phyloP scores from a whole-genome alignment of 2,797 vertebrate species.

The Tarsius wallacei region DNA sequence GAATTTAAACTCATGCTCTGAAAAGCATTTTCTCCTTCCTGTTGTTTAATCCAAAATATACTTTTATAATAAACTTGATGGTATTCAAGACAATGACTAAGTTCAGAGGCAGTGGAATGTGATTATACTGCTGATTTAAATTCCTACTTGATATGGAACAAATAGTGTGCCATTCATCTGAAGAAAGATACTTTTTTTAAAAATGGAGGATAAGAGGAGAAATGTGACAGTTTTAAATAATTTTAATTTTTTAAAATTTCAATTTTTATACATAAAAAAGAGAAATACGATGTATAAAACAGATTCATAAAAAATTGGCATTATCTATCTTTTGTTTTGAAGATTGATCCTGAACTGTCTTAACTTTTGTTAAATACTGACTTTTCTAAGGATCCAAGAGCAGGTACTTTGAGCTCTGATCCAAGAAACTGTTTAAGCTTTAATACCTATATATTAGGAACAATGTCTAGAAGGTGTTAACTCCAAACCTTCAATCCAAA shows the following conservation, averaged over 20 bases:
- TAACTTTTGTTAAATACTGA: conserved; percentile 49
- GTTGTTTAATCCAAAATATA: conserved; percentile 16
- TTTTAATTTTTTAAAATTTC: conserved; percentile 32
- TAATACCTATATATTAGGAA: background rate
- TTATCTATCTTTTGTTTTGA: conserved; percentile 16
- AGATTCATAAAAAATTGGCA: background rate
- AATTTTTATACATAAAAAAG: conserved; percentile 16
- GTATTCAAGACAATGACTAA: conserved; percentile 24
- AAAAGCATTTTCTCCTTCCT: background rate
- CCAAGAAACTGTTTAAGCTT: background rate
- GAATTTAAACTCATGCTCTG: conserved; percentile 9
- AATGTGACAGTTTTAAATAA: background rate
- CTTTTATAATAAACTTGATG: background rate
- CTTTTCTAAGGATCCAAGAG: conserved; percentile 39
- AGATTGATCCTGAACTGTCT: background rate
- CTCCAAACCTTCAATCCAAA: background rate
- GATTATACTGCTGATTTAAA: background rate
- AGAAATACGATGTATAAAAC: background rate
- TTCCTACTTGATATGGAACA: conserved; percentile 33
- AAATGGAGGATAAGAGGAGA: background rate
- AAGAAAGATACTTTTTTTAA: background rate
- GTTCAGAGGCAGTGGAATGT: background rate
- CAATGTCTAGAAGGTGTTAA: background rate
- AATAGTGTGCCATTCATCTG: background rate
- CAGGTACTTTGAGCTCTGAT: background rate